Conservation (phyloP, 1,140 invertebrate genomes). For the Orussus abietinus region DNA sequence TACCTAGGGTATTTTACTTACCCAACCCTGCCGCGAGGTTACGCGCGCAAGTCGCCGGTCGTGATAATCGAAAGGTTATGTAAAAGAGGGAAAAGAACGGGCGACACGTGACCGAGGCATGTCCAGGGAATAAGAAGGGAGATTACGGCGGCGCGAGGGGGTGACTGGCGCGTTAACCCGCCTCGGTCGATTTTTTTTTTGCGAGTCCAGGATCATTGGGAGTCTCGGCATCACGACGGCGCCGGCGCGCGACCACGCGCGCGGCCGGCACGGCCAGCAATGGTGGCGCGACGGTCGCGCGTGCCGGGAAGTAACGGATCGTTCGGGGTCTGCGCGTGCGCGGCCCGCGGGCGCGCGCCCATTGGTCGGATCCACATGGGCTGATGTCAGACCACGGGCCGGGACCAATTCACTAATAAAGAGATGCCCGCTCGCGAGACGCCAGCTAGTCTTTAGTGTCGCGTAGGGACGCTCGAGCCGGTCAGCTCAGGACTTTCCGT, state of each 20-base stretch:
- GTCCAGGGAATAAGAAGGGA: conserved; percentile 6
- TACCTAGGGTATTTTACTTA: not conserved
- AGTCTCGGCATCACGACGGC: too few relatives aligned
- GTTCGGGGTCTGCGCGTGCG: too few relatives aligned
- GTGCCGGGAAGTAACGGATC: too few relatives aligned
- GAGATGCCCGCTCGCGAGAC: conserved; percentile 37
- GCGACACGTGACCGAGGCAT: conserved; percentile 22
- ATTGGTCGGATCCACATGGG: conserved; percentile 51
- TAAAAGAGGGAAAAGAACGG: conserved; percentile 8
- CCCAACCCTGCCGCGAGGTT: conserved; percentile 1
- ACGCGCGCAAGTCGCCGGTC: too few relatives aligned
- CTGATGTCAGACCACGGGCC: conserved; percentile 52
- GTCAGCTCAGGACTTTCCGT: conserved; percentile 17
- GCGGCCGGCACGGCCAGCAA: conserved; percentile 7
- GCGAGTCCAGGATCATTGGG: too few relatives aligned
- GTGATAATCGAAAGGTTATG: too few relatives aligned
- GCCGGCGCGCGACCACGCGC: conserved; percentile 18
- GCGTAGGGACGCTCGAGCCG: conserved; percentile 14
- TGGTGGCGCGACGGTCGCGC: conserved; percentile 4
- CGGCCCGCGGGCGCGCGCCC: conserved; percentile 11
- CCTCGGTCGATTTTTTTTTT: too few relatives aligned
- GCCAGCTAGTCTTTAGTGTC: conserved; percentile 43
- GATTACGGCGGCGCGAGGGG: conserved; percentile 19
- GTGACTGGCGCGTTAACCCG: too few relatives aligned
- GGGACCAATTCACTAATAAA: conserved; percentile 51